Conservation (phyloP, 2,797 vertebrate species). For the Phyllotis vaccarum region DNA sequence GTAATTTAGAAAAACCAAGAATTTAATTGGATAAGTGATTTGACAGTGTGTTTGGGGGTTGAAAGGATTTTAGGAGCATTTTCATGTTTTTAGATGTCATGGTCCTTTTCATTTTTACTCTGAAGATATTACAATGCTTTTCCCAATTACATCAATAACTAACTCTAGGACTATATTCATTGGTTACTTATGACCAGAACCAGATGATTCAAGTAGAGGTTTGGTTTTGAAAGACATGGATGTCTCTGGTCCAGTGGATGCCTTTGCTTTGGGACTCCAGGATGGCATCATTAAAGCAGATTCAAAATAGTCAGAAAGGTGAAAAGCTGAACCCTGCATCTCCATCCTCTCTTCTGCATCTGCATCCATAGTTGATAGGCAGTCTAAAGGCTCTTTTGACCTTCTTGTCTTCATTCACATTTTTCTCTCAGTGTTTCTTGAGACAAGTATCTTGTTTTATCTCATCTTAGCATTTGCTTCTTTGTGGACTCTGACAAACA, state of each 20-base stretch:
- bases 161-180: not conserved
- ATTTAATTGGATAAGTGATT: constrained; percentile 64
- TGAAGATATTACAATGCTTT: constrained; percentile 30
- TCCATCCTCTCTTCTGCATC: not conserved
- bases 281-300: not conserved
- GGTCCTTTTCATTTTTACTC: constrained; percentile 48
- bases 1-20: constrained; percentile 51
- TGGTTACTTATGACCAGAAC: not conserved
- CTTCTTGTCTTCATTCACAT: not conserved
- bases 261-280: not conserved
- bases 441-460: not conserved
- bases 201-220: not conserved
- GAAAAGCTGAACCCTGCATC: not conserved
- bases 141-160: not conserved
- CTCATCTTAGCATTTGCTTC: not conserved
- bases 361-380: not conserved
- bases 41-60: constrained; percentile 36
- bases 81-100: not conserved
- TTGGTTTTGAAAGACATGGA: not conserved
- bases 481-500: not conserved
- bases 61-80: not conserved
- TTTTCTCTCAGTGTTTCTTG: not conserved
- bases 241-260: not conserved
- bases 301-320: not conserved
- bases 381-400: not conserved